A percentile compares a stretch with the other conserved stretches of the same genome.
Conservation (phyloP, 2,797 vertebrate genomes). For the Enteromius viviparus region DNA sequence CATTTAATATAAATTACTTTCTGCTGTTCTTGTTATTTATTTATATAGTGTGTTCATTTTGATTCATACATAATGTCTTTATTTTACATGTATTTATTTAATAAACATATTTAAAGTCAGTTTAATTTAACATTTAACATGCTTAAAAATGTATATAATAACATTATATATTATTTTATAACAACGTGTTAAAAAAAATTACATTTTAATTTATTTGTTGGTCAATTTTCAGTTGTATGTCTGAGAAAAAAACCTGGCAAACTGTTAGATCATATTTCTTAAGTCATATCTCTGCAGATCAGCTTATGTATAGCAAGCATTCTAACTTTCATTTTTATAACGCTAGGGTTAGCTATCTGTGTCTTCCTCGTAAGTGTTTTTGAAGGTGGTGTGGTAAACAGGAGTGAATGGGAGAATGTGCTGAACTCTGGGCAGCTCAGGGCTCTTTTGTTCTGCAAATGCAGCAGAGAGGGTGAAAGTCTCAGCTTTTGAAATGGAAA, state of each 20-base stretch:
- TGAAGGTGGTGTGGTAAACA: slow-evolving; percentile 33
- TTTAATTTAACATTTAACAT: background rate
- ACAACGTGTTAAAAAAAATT: too few relatives aligned
- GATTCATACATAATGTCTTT: background rate
- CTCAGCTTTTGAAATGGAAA: slow-evolving; percentile 59
- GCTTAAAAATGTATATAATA: background rate
- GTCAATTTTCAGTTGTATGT: too few relatives aligned
- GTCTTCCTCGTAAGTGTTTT: background rate
- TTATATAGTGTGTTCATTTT: background rate
- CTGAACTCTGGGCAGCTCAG: slow-evolving; percentile 46
- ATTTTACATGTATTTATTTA: background rate
- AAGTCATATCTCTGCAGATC: slow-evolving; percentile 1
- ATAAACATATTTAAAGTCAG: background rate
- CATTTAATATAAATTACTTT: background rate
- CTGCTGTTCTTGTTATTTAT: background rate
- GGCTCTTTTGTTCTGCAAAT: slow-evolving; percentile 62
- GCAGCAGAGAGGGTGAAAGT: slow-evolving; percentile 45
- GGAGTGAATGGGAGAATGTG: slow-evolving; percentile 1
- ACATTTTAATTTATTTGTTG: background rate
- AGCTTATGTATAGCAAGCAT: background rate
- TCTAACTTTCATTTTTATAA: background rate
- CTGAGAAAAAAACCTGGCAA: background rate
- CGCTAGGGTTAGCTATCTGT: background rate
- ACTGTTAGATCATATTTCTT: background rate
- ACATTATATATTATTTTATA: too few relatives aligned